Evolutionary conservation across 2,888 invertebrate species (phyloP).

Genomic region (Drosophila limbata): DNA sequence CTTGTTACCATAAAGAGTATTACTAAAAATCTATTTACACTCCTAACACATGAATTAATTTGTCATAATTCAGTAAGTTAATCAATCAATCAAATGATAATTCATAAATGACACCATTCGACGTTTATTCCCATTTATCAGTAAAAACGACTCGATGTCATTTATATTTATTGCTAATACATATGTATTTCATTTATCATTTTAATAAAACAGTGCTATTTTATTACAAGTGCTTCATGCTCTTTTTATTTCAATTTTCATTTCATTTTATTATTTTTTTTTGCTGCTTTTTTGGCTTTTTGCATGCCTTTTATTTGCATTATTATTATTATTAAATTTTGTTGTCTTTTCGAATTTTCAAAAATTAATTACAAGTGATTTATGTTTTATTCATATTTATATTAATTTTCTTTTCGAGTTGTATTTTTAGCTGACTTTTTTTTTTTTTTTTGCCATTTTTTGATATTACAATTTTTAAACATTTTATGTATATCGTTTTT

Average conservation of each 20-base stretch:
- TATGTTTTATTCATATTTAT: conserved; percentile 7
- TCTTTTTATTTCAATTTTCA: conserved; percentile 35
- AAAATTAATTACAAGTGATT: conserved; percentile 48
- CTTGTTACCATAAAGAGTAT: too few relatives aligned
- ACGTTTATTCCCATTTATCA: conserved; percentile 11
- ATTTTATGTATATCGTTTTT: conserved; percentile 33
- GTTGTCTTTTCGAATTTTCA: conserved; percentile 58
- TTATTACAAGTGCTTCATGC: conserved; percentile 79
- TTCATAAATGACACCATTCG: conserved; percentile 1
- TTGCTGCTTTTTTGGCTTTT: conserved; percentile 54
- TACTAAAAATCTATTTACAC: too few relatives aligned
- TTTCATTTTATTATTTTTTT: conserved; percentile 31
- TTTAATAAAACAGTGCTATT: conserved; percentile 81
- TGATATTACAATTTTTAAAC: conserved; percentile 26
- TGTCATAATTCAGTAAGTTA: not conserved
- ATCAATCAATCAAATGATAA: not conserved
- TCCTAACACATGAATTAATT: not conserved
- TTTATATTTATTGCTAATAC: conserved; percentile 65
- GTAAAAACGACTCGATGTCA: conserved; percentile 45
- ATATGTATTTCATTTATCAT: conserved; percentile 67
- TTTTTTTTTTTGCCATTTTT: conserved; percentile 21
- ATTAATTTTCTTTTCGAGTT: conserved; percentile 26
- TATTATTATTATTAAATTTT: conserved; percentile 14
- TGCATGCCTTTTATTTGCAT: conserved; percentile 43
- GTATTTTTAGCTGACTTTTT: conserved; percentile 6